These are phyloP conservation scores for Crossocerus cetratus DNA, from an alignment of 2,888 invertebrate genomes.

Conservation along the genomic window DNA sequence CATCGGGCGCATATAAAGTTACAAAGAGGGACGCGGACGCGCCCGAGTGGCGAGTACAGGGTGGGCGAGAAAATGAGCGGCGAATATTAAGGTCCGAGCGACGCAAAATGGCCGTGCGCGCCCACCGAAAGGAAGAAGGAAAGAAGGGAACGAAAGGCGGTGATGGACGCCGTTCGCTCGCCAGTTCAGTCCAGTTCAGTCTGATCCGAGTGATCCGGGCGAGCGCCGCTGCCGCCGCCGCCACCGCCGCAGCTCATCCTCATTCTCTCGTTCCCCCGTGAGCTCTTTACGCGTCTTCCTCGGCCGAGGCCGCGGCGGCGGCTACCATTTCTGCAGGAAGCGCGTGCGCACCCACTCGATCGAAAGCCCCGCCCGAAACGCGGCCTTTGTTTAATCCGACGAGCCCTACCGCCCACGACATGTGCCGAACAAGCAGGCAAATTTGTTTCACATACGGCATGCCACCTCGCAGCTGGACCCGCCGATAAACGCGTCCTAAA, in stretches of 20 bases:
- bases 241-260: too few relatives aligned
- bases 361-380: conserved; percentile 72
- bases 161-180: conserved; percentile 45
- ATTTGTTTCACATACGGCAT: conserved; percentile 25
- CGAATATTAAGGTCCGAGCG: conserved; percentile 64
- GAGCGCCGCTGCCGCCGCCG: too few relatives aligned
- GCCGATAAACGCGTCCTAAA: too few relatives aligned
- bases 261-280: conserved; percentile 8
- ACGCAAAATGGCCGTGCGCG: conserved; percentile 69
- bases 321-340: conserved; percentile 44
- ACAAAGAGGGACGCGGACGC: conserved; percentile 40
- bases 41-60: too few relatives aligned
- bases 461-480: neutral
- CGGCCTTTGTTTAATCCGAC: conserved; percentile 71
- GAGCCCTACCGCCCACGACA: conserved; percentile 70
- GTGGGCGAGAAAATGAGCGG: conserved; percentile 55
- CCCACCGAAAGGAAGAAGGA: neutral
- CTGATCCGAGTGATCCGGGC: too few relatives aligned
- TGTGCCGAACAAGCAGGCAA: conserved; percentile 56
- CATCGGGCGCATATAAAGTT: conserved; percentile 58
- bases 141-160: conserved; percentile 42
- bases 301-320: conserved; percentile 56
- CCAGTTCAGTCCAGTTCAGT: conserved; percentile 8
- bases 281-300: neutral
- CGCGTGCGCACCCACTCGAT: conserved; percentile 62